Conservation (phyloP, 2,888 invertebrate species). For the Ennomos quercinarius region DNA sequence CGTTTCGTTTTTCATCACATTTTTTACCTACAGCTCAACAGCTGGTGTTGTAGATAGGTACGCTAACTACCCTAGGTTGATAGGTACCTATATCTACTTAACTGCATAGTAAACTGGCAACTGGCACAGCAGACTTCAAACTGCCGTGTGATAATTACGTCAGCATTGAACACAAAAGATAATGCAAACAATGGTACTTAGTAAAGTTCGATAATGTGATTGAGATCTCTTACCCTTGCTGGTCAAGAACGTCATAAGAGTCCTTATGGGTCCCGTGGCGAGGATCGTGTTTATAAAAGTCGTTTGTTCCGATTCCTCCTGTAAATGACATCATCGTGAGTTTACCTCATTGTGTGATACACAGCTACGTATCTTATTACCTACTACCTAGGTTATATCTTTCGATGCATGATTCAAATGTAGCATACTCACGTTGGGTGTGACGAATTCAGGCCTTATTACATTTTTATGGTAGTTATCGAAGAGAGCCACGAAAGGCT, state of each 20-base stretch:
- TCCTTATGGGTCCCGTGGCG: constrained; percentile 89
- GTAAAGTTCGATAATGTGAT: too few species aligned
- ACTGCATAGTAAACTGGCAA: too few species aligned
- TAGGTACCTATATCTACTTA: too few species aligned
- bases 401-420: constrained; percentile 33
- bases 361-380: neutral
- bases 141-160: too few species aligned
- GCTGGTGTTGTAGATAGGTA: too few species aligned
- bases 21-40: too few species aligned
- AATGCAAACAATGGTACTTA: too few species aligned
- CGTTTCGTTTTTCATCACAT: too few species aligned
- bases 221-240: constrained; percentile 76
- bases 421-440: constrained; percentile 75
- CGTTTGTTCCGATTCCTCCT: constrained; percentile 89
- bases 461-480: constrained; percentile 92
- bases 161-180: too few species aligned
- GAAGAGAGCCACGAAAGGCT: constrained; percentile 88
- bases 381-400: constrained; percentile 31
- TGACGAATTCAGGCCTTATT: constrained; percentile 88
- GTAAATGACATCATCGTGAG: constrained; percentile 66
- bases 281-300: constrained; percentile 89
- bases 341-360: constrained; percentile 48
- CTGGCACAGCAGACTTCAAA: too few species aligned
- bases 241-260: constrained; percentile 87
- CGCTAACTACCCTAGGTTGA: too few species aligned